Conservation (phyloP, 2,888 invertebrate species). For the Microctonus hyperodae region DNA sequence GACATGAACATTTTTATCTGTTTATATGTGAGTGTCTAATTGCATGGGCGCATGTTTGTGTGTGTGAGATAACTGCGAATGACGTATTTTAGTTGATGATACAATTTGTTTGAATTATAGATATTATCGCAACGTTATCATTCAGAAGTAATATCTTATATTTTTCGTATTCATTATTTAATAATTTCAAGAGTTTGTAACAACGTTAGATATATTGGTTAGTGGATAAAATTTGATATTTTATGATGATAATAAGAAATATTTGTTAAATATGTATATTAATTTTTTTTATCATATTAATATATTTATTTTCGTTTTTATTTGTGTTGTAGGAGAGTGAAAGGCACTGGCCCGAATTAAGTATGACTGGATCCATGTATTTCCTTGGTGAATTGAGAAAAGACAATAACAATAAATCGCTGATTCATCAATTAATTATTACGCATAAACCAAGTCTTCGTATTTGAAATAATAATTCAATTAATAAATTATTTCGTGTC, state of each 20-base stretch:
- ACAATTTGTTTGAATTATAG: not conserved
- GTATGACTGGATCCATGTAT: conserved; percentile 45
- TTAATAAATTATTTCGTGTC: conserved; percentile 6
- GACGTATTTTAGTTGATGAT: not conserved
- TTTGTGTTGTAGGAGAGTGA: conserved; percentile 40
- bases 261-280: not conserved
- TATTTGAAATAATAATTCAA: conserved; percentile 35
- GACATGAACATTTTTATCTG: not conserved
- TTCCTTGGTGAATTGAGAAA: conserved; percentile 38
- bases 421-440: conserved; percentile 24
- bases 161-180: not conserved
- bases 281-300: not conserved
- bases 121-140: not conserved
- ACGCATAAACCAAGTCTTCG: conserved; percentile 42
- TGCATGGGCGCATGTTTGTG: too few species aligned
- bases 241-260: too few species aligned
- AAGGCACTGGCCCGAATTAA: conserved; percentile 55
- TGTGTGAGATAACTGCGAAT: not conserved
- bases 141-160: not conserved
- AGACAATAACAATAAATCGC: conserved; percentile 25
- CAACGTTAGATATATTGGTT: not conserved
- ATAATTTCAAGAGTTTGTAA: not conserved
- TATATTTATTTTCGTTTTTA: not conserved
- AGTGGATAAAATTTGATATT: not conserved
- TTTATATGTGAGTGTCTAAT: too few species aligned